Base-by-base conservation (phyloP, 2,888 invertebrate genomes). In the Scaptodrosophila latifasciaeformis region DNA sequence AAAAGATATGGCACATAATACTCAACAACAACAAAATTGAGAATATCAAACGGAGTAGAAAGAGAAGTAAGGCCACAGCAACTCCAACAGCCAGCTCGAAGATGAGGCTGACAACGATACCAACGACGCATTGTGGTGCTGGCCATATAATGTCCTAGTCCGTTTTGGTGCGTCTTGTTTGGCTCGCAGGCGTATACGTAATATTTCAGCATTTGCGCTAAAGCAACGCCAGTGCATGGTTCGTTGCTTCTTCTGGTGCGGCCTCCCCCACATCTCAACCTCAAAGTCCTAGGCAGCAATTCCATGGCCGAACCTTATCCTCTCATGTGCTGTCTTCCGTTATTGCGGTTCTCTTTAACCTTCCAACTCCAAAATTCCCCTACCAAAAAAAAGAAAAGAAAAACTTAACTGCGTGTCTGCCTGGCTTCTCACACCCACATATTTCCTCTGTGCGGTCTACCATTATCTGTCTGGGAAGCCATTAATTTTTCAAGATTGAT, bases 401-500 rank as follows among this genome's bases (percentile, higher is more conserved):
- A n/a, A n/a, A n/a, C n/a, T n/a, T n/a, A n/a, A n/a, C n/a, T n/a
- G n/a, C n/a, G n/a, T n/a, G n/a, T n/a, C n/a, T n/a, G n/a, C n/a
- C n/a, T n/a, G n/a, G n/a, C n/a, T n/a, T n/a, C n/a, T n/a, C n/a
- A n/a, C n/a, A n/a, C n/a, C n/a, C n/a, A n/a, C n/a, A n/a, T n/a
- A n/a, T 13, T 34, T 34, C 34, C 34, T 12, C 12, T 64, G 64
- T 77, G 71, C 63, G 76, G 78, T 69, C 63, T 74, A 70, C 78
- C 75, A 72, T 82, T 82, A 82, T 83, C 82, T 82, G 77, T 72
- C 80, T 80, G 81, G 82, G 79, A 82, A 82, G 76, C 82, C 83
- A 82, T 82, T 82, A 83, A 82, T 82, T 82, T 76, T 82, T 82
- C 74, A 82, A 82, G 82, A 82, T 83, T 83, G 82, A 82, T 83